Conservation (phyloP, 2,888 invertebrate species). For the Eledone cirrhosa region DNA sequence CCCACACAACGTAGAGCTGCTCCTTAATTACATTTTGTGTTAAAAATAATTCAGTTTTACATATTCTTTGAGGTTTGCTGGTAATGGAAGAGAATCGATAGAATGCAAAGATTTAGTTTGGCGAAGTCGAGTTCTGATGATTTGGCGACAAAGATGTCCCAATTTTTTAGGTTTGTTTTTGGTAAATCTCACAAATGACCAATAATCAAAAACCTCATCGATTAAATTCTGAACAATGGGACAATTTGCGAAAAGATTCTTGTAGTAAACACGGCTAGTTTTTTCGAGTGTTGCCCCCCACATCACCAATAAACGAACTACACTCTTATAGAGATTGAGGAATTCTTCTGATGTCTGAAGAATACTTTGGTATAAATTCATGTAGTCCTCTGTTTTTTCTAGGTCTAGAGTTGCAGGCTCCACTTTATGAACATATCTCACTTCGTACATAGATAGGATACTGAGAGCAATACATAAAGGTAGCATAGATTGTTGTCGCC, state of each 20-base stretch:
- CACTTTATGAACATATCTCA: conserved; percentile 5
- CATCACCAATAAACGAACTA: conserved; percentile 42
- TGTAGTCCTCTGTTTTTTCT: conserved; percentile 22
- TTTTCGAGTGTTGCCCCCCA: conserved; percentile 34
- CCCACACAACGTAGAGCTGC: too few relatives aligned
- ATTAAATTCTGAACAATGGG: conserved; percentile 34
- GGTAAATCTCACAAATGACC: conserved; percentile 32
- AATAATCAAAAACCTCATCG: conserved; percentile 39
- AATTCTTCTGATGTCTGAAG: conserved; percentile 25
- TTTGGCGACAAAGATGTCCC: conserved; percentile 38
- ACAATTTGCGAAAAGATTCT: conserved; percentile 28
- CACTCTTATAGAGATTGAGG: conserved; percentile 41
- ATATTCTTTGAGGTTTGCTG: conserved; percentile 41
- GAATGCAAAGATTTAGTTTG: conserved; percentile 36
- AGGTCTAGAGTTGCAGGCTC: conserved; percentile 7
- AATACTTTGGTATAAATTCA: conserved; percentile 17
- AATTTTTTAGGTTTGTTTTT: conserved; percentile 36
- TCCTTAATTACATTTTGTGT: neutral
- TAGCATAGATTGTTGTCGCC: conserved; percentile 5
- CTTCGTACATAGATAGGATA: conserved; percentile 21
- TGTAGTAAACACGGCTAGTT: conserved; percentile 22
- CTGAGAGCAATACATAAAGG: conserved; percentile 20
- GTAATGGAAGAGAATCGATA: conserved; percentile 41
- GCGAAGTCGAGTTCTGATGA: conserved; percentile 38
- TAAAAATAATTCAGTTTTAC: conserved; percentile 37